These are phyloP conservation scores for Aselliscus stoliczkanus DNA, from an alignment of 2,797 vertebrate genomes.

Conservation along the genomic window DNA sequence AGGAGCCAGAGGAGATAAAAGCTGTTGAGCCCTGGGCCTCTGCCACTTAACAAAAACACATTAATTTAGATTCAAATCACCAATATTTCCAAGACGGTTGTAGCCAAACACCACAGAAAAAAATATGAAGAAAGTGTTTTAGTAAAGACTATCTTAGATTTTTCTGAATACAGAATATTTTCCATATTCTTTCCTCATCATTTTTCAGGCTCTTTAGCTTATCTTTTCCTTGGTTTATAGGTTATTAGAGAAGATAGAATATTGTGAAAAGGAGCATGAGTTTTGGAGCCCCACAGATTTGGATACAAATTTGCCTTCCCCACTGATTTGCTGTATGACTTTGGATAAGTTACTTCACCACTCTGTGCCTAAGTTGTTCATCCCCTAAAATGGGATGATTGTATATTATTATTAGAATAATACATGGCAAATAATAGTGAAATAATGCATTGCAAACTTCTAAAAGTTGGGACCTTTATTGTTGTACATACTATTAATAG, in stretches of 20 bases:
- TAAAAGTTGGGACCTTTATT: background rate
- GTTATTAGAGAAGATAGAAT: background rate
- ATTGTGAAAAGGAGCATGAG: no score
- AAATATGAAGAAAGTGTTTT: background rate
- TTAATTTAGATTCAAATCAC: background rate
- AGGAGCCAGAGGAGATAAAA: background rate
- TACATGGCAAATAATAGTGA: background rate
- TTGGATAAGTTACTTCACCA: background rate
- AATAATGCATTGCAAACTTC: background rate
- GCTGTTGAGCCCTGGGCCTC: background rate
- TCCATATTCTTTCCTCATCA: background rate
- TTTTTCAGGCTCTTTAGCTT: background rate
- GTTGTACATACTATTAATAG: no score
- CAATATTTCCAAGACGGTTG: background rate
- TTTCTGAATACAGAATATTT: background rate
- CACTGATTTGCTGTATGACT: background rate
- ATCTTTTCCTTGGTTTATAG: background rate
- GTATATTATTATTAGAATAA: background rate
- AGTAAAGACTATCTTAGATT: background rate
- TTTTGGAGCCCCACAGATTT: background rate
- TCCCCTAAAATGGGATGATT: background rate
- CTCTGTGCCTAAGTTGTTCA: background rate
- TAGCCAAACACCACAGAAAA: background rate
- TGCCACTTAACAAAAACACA: background rate
- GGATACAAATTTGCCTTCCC: background rate